Base-by-base conservation (phyloP, 1,140 invertebrate species). In the Drosophila pallidifrons region DNA sequence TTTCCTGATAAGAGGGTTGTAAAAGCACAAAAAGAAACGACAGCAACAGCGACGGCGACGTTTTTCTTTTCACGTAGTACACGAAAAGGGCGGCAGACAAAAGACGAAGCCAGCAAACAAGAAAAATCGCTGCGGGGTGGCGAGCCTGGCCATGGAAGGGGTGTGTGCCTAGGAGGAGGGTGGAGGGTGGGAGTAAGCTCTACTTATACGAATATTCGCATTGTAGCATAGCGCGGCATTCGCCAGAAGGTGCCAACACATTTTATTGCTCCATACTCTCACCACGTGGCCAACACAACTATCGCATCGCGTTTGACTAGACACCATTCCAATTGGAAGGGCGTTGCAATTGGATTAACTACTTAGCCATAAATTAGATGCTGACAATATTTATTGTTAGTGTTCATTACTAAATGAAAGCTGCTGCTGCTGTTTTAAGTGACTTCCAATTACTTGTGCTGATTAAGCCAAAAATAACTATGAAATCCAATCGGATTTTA, bases 61-160 rank as follows among this genome's bases (percentile, higher is more conserved):
- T 86, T 85, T 82, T 86, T 85, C 79, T 32, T 13, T 54, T n/a
- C 51, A 54, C 25, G 64, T 63, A 82, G 64, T 63, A 82, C 83
- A 87, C 76, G 83, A 87, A 87, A 87, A 88, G 77, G 83, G 83
- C 83, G 83, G 83, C 83, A 88, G 83, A 87, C 83, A 87, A 87
- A 82, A 86, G 81, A 67, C 81, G 75, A 75, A 67, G 66, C 65
- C 76, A 76, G 80, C 80, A 82, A 86, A 87, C 72, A 87, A 87
- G 82, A 87, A 87, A 88, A 87, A 87, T 88, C 80, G 85, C 82
- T 80, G 83, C 79, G 75, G 82, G 81, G 16, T 28, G 72, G 76
- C 15, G 35, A 58, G 25, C 47, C 11, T 57, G 49, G 41, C 52
- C 15, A 25, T 25, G 20, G 20, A 25, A 25, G n/a, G 16, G 16